phyloP scores from a whole-genome alignment of 2,888 invertebrate genomes.

The Thymelicus lineola region DNA sequence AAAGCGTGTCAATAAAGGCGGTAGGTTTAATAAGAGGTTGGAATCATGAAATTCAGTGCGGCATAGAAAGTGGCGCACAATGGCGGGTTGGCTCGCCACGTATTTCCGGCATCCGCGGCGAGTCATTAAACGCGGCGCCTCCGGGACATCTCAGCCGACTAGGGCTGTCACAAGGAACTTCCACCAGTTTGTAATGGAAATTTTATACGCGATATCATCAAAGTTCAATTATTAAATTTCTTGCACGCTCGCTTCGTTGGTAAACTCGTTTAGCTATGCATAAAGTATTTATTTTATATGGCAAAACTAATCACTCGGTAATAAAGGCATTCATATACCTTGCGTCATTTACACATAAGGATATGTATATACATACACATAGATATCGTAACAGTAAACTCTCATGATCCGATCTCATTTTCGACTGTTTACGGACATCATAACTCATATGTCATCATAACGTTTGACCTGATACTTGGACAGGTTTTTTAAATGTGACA shows the following conservation, averaged over 20 bases:
- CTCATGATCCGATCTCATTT: too few relatives aligned
- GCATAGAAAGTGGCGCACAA: slow-evolving; percentile 80
- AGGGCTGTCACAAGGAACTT: slow-evolving; percentile 41
- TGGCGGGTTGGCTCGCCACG: slow-evolving; percentile 70
- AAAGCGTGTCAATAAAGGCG: slow-evolving; percentile 45
- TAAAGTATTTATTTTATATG: too few relatives aligned
- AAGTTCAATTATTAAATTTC: not conserved
- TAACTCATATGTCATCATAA: too few relatives aligned
- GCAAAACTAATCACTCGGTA: too few relatives aligned
- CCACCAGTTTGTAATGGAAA: not conserved
- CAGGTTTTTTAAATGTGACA: too few relatives aligned
- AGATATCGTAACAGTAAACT: too few relatives aligned
- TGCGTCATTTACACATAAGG: too few relatives aligned
- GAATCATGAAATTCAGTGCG: slow-evolving; percentile 77
- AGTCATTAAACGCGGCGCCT: slow-evolving; percentile 72
- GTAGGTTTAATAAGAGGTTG: slow-evolving; percentile 59
- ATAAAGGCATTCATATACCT: too few relatives aligned
- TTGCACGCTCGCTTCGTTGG: not conserved
- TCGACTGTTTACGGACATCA: too few relatives aligned
- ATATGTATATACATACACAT: too few relatives aligned
- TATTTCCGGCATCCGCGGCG: slow-evolving; percentile 80
- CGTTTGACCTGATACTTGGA: too few relatives aligned
- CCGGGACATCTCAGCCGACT: slow-evolving; percentile 46
- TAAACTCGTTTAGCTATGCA: not conserved
- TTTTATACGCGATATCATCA: not conserved